Evolutionary conservation across 2,113 vertebrate species (phyloP).

Genomic region (Propithecus coquereli): DNA sequence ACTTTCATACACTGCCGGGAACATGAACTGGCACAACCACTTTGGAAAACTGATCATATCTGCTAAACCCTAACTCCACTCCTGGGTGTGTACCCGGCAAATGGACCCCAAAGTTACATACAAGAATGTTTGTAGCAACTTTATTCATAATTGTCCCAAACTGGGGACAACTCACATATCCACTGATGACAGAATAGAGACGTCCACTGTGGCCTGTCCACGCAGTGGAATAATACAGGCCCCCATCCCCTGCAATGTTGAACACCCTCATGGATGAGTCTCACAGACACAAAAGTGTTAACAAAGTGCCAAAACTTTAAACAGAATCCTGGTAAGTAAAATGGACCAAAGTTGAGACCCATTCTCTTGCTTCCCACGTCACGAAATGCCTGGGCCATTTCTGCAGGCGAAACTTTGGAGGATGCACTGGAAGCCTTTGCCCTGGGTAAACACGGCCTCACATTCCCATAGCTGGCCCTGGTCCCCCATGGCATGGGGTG

Average conservation of each 20-base stretch:
- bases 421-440: not conserved
- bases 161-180: not conserved
- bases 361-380: not conserved
- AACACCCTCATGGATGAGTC: rapidly evolving
- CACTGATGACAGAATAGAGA: not conserved
- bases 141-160: not conserved
- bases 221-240: not conserved
- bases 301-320: not conserved
- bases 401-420: not conserved
- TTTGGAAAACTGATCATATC: not conserved
- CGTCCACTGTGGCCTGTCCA: not conserved
- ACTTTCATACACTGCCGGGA: not conserved
- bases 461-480: not conserved
- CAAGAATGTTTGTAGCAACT: not conserved
- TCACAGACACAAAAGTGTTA: not conserved
- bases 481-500: not conserved
- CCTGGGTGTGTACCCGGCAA: too few relatives aligned
- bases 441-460: not conserved
- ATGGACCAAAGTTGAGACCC: not conserved
- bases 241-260: not conserved
- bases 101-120: not conserved
- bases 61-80: not conserved
- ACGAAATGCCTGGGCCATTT: not conserved
- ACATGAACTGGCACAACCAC: too few relatives aligned
- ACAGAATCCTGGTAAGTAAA: not conserved